phyloP scores from a whole-genome alignment of 2,888 invertebrate genomes.

The Syritta pipiens region DNA sequence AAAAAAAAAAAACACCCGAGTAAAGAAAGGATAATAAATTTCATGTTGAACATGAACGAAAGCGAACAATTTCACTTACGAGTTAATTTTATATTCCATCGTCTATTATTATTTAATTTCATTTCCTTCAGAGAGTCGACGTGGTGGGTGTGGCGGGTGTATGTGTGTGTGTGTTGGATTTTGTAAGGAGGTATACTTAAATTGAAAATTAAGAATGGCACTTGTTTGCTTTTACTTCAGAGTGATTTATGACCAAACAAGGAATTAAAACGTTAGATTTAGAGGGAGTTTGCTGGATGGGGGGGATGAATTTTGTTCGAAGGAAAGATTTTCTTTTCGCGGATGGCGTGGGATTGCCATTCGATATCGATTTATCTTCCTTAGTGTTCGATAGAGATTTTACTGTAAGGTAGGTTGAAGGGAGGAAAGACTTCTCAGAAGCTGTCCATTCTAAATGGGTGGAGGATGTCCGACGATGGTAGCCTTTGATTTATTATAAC shows the following conservation, averaged over 20 bases:
- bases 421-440: no score
- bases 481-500: conserved; percentile 56
- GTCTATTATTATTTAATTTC: conserved; percentile 66
- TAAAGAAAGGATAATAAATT: conserved; percentile 60
- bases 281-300: no score
- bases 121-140: neutral
- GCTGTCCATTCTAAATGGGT: conserved; percentile 50
- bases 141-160: neutral
- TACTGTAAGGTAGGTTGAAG: conserved; percentile 13
- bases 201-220: conserved; percentile 66
- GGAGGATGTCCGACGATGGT: conserved; percentile 35
- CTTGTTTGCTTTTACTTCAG: conserved; percentile 55
- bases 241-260: conserved; percentile 60
- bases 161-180: neutral
- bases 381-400: conserved; percentile 59
- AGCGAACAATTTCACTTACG: conserved; percentile 64
- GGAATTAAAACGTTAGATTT: conserved; percentile 57
- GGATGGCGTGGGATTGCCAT: conserved; percentile 69
- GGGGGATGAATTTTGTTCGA: neutral
- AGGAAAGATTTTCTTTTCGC: conserved; percentile 30
- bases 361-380: conserved; percentile 77
- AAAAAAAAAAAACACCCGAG: conserved; percentile 3
- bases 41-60: conserved; percentile 60
- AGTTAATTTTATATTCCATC: conserved; percentile 66
- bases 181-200: conserved; percentile 22